Evolutionary conservation across 2,797 vertebrate species (phyloP).

Genomic region (Enteromius argenteus): DNA sequence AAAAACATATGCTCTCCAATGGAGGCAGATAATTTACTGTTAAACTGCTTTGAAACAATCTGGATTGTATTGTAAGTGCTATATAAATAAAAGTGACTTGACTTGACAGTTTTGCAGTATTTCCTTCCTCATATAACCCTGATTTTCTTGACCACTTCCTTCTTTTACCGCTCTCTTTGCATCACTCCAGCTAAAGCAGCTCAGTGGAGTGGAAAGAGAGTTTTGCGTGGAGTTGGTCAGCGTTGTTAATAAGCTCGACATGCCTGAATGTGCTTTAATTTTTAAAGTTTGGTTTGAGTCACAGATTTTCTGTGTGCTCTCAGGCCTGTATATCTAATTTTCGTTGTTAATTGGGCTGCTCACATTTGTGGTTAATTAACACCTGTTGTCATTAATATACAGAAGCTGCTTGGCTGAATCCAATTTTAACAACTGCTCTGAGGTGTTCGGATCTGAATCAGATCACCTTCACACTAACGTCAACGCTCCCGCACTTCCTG

Average conservation of each 20-base stretch:
- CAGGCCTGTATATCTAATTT: conserved; percentile 10
- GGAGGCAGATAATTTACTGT: background rate
- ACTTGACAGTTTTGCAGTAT: background rate
- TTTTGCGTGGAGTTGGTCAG: conserved; percentile 8
- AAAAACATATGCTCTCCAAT: background rate
- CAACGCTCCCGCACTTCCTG: background rate
- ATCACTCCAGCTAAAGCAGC: conserved; percentile 18
- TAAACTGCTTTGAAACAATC: background rate
- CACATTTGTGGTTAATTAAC: conserved; percentile 25
- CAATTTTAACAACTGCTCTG: background rate
- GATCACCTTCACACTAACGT: background rate
- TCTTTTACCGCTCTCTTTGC: background rate
- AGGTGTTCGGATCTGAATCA: conserved; percentile 8
- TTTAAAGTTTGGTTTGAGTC: conserved; percentile 1
- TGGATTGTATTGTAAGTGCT: background rate
- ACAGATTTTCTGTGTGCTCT: background rate
- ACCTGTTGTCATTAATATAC: conserved; percentile 8
- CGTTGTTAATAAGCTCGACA: conserved; percentile 52
- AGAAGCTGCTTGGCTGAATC: background rate
- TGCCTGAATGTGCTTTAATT: conserved; percentile 6
- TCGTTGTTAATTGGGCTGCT: background rate
- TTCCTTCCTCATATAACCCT: background rate
- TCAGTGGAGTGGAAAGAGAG: conserved; percentile 42
- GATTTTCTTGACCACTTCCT: conserved; percentile 3
- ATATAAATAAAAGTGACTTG: background rate